Conservation (phyloP, 2,797 vertebrate genomes). For the Sciaenops ocellatus region DNA sequence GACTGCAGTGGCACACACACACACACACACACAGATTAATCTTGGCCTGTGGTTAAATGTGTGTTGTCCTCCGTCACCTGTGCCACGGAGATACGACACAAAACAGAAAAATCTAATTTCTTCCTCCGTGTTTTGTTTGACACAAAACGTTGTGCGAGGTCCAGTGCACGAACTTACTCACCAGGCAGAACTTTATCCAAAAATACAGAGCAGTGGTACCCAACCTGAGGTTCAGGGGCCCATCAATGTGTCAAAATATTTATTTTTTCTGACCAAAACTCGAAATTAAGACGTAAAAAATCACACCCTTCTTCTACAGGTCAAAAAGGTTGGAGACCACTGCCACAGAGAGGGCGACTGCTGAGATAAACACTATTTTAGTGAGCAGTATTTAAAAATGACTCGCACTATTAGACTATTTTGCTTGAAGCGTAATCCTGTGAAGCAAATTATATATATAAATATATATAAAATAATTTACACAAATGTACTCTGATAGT, state of each 20-base stretch:
- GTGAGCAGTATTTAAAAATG: slow-evolving; percentile 15
- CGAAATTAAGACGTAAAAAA: no score
- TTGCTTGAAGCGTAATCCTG: slow-evolving; percentile 18
- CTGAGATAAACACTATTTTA: background rate
- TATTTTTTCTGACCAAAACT: no score
- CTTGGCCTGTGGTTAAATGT: slow-evolving; percentile 16
- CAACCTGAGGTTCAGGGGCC: background rate
- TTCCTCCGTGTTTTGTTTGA: slow-evolving; percentile 20
- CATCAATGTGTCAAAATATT: background rate
- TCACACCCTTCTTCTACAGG: background rate
- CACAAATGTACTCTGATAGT: slow-evolving; percentile 3
- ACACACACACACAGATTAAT: slow-evolving; percentile 40
- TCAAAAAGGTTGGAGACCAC: slow-evolving; percentile 15
- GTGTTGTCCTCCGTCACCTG: slow-evolving; percentile 8
- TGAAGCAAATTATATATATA: slow-evolving; percentile 12
- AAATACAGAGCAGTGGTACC: slow-evolving; percentile 26
- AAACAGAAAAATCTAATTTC: slow-evolving; percentile 19
- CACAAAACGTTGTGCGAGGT: background rate
- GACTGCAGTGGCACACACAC: slow-evolving; percentile 21
- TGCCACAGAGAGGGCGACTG: slow-evolving; percentile 3
- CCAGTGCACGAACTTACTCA: background rate
- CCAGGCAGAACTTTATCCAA: background rate
- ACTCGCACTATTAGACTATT: slow-evolving; percentile 4
- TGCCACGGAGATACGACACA: slow-evolving; percentile 2
- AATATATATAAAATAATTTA: background rate